These are phyloP conservation scores for Ornithorhynchus anatinus DNA, from an alignment of 2,113 vertebrate genomes.

Conservation along the genomic window DNA sequence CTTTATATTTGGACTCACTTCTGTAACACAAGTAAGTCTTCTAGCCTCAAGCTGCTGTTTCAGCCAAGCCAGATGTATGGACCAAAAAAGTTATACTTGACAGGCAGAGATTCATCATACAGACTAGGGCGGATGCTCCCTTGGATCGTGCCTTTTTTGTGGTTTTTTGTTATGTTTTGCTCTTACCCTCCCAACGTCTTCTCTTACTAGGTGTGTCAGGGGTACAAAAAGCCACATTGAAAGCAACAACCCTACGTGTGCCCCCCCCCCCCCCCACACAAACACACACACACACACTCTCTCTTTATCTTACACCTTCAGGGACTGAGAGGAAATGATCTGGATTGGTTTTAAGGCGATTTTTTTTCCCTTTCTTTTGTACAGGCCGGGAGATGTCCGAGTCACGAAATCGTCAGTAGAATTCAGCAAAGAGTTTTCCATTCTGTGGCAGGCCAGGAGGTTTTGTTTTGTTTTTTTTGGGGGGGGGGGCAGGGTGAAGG, in stretches of 20 bases:
- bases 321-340: neutral
- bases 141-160: neutral
- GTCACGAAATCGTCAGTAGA: too few species aligned
- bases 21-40: neutral
- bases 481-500: too few species aligned
- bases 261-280: neutral
- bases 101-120: neutral
- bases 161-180: neutral
- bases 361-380: conserved; percentile 14
- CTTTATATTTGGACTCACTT: conserved; percentile 20
- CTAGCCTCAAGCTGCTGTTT: neutral
- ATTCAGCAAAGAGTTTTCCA: too few species aligned
- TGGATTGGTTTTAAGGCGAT: conserved; percentile 66
- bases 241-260: neutral
- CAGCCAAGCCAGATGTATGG: neutral
- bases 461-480: too few species aligned
- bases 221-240: neutral
- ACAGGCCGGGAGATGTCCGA: too few species aligned
- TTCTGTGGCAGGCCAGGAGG: too few species aligned
- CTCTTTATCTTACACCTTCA: neutral
- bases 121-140: neutral
- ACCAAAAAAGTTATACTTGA: neutral
- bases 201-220: neutral
- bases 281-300: too few species aligned
- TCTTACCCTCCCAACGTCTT: conserved; percentile 12